A percentile compares a stretch with the other conserved stretches of the same genome.
phyloP scores from a whole-genome alignment of 2,113 vertebrate species.

The Morone chrysops region DNA sequence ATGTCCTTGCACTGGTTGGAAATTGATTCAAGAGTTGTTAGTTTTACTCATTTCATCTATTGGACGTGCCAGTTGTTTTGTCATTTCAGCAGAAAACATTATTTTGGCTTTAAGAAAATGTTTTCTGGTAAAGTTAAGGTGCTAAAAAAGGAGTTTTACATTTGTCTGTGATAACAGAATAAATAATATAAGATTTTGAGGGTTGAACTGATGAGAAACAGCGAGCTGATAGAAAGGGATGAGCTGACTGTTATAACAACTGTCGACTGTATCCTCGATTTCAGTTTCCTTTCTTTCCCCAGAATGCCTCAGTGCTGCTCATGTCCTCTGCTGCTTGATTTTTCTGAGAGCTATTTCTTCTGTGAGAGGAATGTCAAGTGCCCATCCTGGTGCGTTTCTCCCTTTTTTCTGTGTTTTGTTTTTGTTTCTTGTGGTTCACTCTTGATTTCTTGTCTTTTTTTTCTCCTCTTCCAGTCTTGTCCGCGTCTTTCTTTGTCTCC shows the following conservation, averaged over 20 bases:
- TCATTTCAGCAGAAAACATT: not conserved
- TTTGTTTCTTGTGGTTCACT: conserved; percentile 51
- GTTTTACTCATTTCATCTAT: not conserved
- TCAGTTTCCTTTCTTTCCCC: conserved; percentile 59
- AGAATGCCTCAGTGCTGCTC: conserved; percentile 64
- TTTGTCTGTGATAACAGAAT: conserved; percentile 1
- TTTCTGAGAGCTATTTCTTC: conserved; percentile 74
- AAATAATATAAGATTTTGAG: conserved; percentile 11
- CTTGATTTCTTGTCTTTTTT: conserved; percentile 30
- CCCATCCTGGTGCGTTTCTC: conserved; percentile 63
- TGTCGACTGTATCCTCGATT: conserved; percentile 40
- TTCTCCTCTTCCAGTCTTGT: not conserved
- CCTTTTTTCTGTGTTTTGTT: conserved; percentile 54
- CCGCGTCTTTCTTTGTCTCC: conserved; percentile 31
- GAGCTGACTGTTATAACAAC: conserved; percentile 47
- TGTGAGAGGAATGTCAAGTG: conserved; percentile 83
- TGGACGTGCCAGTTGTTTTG: not conserved
- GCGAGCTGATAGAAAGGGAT: conserved; percentile 16
- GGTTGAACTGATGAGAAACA: not conserved
- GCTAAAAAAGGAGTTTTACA: not conserved
- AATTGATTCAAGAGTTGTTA: conserved; percentile 3
- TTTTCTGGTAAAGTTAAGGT: not conserved
- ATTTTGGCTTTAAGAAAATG: not conserved
- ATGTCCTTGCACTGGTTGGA: not conserved
- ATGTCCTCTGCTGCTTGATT: conserved; percentile 74